Evolutionary conservation across 2,113 vertebrate species (phyloP).

Genomic region (Lophura nycthemera): DNA sequence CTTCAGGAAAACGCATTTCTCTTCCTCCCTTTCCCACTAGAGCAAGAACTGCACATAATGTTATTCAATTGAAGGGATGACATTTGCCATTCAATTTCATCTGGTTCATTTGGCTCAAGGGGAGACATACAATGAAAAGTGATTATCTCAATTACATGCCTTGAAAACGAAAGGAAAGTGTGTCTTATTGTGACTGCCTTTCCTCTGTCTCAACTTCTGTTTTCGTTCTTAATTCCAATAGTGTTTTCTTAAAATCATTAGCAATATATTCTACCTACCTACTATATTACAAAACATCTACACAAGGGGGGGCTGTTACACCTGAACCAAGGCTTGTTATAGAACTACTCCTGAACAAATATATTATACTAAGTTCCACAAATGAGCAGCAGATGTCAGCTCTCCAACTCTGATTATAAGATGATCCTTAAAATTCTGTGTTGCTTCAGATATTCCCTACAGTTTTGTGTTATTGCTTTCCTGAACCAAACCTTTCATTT

Average conservation of each 20-base stretch:
- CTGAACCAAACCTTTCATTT: slow-evolving; percentile 25
- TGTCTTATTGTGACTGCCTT: rapidly evolving
- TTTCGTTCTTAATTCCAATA: background rate
- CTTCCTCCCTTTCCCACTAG: background rate
- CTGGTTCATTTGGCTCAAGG: slow-evolving; percentile 50
- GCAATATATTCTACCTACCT: background rate
- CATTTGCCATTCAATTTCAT: slow-evolving; percentile 29
- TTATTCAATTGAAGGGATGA: slow-evolving; percentile 53
- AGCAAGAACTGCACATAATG: slow-evolving; percentile 17
- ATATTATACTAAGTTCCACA: background rate
- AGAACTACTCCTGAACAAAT: background rate
- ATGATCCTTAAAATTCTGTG: slow-evolving; percentile 18
- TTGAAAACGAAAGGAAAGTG: background rate
- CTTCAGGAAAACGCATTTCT: slow-evolving; percentile 21
- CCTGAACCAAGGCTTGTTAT: background rate
- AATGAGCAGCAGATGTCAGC: slow-evolving; percentile 57
- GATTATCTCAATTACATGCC: background rate
- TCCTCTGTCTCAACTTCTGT: background rate
- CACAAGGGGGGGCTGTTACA: slow-evolving; percentile 32
- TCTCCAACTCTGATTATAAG: slow-evolving; percentile 17
- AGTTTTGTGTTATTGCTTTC: slow-evolving; percentile 18
- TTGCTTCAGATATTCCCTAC: background rate
- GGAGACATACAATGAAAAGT: slow-evolving; percentile 27
- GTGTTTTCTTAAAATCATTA: background rate
- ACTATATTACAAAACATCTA: background rate